Evolutionary conservation across 2,797 vertebrate species (phyloP), one percentile per base, ranked within the genome.

Genomic region (Phrynocephalus vlangalii): DNA sequence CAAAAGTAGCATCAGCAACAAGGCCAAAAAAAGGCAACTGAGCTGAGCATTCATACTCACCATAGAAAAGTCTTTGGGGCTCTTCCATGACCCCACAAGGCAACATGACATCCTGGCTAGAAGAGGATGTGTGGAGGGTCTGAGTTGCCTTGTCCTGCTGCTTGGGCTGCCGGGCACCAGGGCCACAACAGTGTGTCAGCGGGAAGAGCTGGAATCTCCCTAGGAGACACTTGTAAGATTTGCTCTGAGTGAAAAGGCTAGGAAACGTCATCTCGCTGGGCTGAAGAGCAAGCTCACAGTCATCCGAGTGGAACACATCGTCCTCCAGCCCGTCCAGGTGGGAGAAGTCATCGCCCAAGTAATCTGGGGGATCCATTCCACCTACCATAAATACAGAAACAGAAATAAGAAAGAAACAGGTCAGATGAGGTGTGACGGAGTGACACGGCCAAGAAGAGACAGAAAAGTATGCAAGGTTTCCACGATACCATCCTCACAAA

Each of bases 61-160:
- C 97, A 94, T 97, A 97, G 95, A 97, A 97, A 93, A 97, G 97
- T 95, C 97, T 96, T 94, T 95, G 96, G 90, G 97, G 97, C 91
- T 97, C 96, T 95, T 97, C 97, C 83, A 96, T 97, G 90, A 97
- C 96, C 94, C 97, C 97, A 96, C 96, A 97, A 92, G 97, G 97
- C 95, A 97, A 96, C 97, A 97, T 97, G 94, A 97, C 96, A 94
- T 97, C 96, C 93, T 96, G 96, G 95, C 96, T 97, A 83, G 96
- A 96, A 94, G 97, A 96, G 92, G 97, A 96, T 13, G 96, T 96
- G 90, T 95, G 97, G 92, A 97, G 96, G 91, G 97, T 97, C 96
- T 97, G 97, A 87, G 97, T 97, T 93, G 97, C 97, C 94, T 97
- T 97, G 94, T 97, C 97, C 93, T 97, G 97, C 93, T 96, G 97